A percentile compares a stretch with the other conserved stretches of the same genome.
These are phyloP conservation scores for Trichomycterus rosablanca DNA, from an alignment of 2,113 vertebrate species.

Conservation along the genomic window DNA sequence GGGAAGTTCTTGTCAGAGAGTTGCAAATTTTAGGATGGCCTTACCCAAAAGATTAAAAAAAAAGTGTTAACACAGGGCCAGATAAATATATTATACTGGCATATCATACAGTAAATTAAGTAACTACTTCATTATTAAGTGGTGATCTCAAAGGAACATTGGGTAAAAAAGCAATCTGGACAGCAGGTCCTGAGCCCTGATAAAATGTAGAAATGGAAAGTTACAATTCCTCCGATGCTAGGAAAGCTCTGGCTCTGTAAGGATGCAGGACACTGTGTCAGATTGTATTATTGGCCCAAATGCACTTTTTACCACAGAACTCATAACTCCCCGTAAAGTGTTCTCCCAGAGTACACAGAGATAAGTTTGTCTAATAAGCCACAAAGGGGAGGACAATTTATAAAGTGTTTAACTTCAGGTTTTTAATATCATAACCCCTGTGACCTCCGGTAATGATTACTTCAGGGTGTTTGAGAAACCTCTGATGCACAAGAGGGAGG, in stretches of 20 bases:
- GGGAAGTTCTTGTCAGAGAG: too few relatives aligned
- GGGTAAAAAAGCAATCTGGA: too few relatives aligned
- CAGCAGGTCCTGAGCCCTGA: too few relatives aligned
- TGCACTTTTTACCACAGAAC: constrained; percentile 7
- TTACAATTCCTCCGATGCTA: constrained; percentile 15
- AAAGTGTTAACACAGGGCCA: too few relatives aligned
- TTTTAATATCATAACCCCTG: constrained; percentile 36
- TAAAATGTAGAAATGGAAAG: constrained; percentile 4
- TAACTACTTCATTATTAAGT: too few relatives aligned
- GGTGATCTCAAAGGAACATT: too few relatives aligned
- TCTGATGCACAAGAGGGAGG: constrained; percentile 18
- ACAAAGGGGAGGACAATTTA: constrained; percentile 36
- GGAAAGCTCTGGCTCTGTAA: constrained; percentile 1
- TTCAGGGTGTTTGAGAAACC: constrained; percentile 15
- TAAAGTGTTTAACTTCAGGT: constrained; percentile 31
- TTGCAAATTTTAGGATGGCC: too few relatives aligned
- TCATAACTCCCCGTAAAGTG: constrained; percentile 26
- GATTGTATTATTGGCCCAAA: constrained; percentile 22
- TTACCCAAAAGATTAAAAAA: too few relatives aligned
- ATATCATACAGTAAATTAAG: too few relatives aligned
- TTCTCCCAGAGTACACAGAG: constrained; percentile 20
- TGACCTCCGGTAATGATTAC: constrained; percentile 37
- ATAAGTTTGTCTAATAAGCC: constrained; percentile 35
- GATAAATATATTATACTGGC: too few relatives aligned
- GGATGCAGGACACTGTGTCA: too few relatives aligned